These are phyloP conservation scores for Barypeithes pellucidus DNA, from an alignment of 2,888 invertebrate genomes.

Conservation along the genomic window DNA sequence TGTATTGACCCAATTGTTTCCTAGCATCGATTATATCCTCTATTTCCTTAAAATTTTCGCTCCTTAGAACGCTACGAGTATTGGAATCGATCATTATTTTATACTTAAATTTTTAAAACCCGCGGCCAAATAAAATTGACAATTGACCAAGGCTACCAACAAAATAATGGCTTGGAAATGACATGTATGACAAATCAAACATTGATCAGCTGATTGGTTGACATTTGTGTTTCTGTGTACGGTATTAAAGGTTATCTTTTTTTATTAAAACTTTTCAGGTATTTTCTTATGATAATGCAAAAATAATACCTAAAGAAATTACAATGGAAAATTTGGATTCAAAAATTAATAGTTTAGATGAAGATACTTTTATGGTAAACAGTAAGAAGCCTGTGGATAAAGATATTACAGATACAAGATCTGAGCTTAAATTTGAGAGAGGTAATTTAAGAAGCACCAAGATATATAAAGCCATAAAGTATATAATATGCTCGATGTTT, in stretches of 20 bases:
- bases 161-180: not conserved
- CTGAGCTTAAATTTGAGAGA: conserved; percentile 81
- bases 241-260: conserved; percentile 40
- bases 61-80: conserved; percentile 33
- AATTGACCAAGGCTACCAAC: not conserved
- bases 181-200: conserved; percentile 19
- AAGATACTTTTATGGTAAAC: conserved; percentile 62
- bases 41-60: conserved; percentile 63
- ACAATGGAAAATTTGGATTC: conserved; percentile 63
- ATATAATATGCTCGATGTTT: too few species aligned
- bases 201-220: conserved; percentile 32
- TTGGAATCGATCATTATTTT: conserved; percentile 58
- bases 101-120: conserved; percentile 43
- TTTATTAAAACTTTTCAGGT: conserved; percentile 24
- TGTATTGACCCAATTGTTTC: conserved; percentile 67
- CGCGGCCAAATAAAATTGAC: conserved; percentile 34
- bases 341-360: conserved; percentile 63
- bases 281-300: conserved; percentile 21
- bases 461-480: too few species aligned
- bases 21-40: conserved; percentile 68
- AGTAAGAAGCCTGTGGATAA: conserved; percentile 61
- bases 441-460: conserved; percentile 71
- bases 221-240: conserved; percentile 6
- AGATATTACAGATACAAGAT: conserved; percentile 67
- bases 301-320: conserved; percentile 5